These are phyloP conservation scores for Campoplex nolae DNA, from an alignment of 2,888 invertebrate genomes.

Conservation along the genomic window DNA sequence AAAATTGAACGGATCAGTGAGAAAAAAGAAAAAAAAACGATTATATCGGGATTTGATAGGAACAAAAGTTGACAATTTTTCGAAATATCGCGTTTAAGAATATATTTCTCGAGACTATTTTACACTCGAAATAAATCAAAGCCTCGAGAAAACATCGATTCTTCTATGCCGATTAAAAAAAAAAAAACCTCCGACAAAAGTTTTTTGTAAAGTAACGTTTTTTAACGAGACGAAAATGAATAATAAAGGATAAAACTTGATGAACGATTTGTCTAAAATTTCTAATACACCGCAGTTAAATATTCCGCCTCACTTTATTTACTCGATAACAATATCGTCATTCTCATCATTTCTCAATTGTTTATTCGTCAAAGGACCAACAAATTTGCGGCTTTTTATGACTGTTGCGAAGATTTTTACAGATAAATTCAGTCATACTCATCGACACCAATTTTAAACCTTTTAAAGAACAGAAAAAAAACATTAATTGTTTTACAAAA, in stretches of 20 bases:
- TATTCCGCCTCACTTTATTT: neutral
- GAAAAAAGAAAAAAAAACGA: neutral
- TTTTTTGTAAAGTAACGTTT: conserved; percentile 62
- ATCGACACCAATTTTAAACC: neutral
- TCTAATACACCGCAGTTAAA: conserved; percentile 7
- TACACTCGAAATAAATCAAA: neutral
- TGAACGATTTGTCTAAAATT: conserved; percentile 36
- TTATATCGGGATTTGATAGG: neutral
- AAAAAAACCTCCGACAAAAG: conserved; percentile 17
- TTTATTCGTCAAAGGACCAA: neutral
- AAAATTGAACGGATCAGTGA: conserved; percentile 17
- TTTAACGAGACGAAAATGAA: conserved; percentile 59
- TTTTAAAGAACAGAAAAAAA: neutral
- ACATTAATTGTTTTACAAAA: too few species aligned
- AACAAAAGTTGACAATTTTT: conserved; percentile 25
- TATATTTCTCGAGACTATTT: conserved; percentile 20
- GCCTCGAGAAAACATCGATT: neutral
- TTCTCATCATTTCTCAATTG: neutral
- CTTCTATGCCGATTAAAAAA: conserved; percentile 19
- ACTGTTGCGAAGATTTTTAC: neutral
- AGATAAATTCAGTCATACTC: neutral
- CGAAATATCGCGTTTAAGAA: conserved; percentile 13
- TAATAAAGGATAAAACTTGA: conserved; percentile 41
- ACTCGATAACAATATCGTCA: neutral
- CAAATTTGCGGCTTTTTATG: neutral